Evolutionary conservation across 2,888 invertebrate species (phyloP).

Genomic region (Melipona beecheii): DNA sequence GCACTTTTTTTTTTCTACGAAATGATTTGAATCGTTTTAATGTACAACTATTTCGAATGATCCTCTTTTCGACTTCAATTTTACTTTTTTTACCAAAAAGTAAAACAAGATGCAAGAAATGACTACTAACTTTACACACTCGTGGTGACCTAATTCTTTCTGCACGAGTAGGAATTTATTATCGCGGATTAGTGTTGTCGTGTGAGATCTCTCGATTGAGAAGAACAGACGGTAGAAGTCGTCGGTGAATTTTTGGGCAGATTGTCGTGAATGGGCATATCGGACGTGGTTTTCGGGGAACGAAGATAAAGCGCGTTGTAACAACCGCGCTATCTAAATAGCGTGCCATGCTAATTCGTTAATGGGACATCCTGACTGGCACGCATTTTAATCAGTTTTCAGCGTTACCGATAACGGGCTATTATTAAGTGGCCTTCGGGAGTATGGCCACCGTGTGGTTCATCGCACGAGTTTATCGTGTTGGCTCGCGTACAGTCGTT

Average conservation of each 20-base stretch:
- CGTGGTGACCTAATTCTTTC: too few relatives aligned
- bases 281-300: slow-evolving; percentile 29
- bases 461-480: slow-evolving; percentile 44
- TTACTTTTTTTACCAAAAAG: too few relatives aligned
- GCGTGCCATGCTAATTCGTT: slow-evolving; percentile 70
- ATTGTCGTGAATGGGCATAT: not conserved
- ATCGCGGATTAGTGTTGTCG: not conserved
- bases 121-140: too few relatives aligned
- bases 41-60: too few relatives aligned
- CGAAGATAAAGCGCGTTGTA: slow-evolving; percentile 49
- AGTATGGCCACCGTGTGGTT: slow-evolving; percentile 43
- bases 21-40: too few relatives aligned
- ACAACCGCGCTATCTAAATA: slow-evolving; percentile 61
- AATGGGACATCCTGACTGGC: slow-evolving; percentile 73
- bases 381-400: slow-evolving; percentile 69
- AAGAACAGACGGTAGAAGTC: not conserved
- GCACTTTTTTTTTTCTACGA: too few relatives aligned
- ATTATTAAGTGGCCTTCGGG: slow-evolving; percentile 69
- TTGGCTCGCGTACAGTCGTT: slow-evolving; percentile 6
- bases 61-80: too few relatives aligned
- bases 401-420: slow-evolving; percentile 59
- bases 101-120: too few relatives aligned
- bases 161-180: not conserved
- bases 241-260: not conserved
- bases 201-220: not conserved